These are phyloP conservation scores for Halcyon badia DNA, from an alignment of 2,797 vertebrate species.

Conservation along the genomic window DNA sequence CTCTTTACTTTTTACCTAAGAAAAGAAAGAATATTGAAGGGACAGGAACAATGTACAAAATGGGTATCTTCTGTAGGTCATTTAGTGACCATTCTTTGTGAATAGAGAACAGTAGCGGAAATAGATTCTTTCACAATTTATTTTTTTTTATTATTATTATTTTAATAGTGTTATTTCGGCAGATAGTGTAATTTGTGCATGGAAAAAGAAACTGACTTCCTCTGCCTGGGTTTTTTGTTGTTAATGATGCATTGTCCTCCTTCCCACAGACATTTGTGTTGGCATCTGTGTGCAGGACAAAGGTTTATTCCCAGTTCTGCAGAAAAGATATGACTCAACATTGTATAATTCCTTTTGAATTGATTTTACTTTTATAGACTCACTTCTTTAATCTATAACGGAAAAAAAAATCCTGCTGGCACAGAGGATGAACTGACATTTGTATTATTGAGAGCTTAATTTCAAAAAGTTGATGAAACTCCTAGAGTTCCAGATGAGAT, in stretches of 20 bases:
- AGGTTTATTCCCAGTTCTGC: background rate
- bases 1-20: background rate
- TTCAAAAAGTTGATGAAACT: background rate
- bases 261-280: background rate
- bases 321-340: background rate
- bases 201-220: background rate
- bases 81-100: background rate
- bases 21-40: background rate
- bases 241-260: background rate
- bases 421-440: background rate
- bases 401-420: background rate
- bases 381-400: background rate
- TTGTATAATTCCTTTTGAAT: conserved; percentile 30
- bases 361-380: conserved; percentile 36
- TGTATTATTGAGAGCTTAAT: background rate
- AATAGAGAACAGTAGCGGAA: background rate
- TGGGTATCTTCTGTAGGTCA: background rate
- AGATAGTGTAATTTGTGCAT: background rate
- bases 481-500: background rate
- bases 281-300: background rate
- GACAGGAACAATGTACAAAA: background rate
- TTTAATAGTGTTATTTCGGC: background rate
- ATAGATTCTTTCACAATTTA: background rate
- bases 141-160: background rate
- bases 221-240: background rate